phyloP scores from a whole-genome alignment of 1,140 invertebrate genomes.

The Steinernema feltiae region DNA sequence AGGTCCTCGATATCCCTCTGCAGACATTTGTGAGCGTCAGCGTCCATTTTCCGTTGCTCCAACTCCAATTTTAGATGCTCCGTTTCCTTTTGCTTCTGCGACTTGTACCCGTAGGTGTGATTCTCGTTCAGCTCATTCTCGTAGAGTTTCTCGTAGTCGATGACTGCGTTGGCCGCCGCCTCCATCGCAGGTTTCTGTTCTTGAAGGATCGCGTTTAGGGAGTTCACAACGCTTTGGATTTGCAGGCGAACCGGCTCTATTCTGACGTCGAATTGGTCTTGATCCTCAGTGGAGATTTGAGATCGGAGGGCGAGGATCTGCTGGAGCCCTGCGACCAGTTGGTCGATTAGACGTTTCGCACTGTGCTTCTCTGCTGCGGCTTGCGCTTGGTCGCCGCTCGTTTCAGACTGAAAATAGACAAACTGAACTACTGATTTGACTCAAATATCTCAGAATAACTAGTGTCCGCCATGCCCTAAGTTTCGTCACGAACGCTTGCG shows the following conservation, averaged over 20 bases:
- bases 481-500: no score
- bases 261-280: constrained; percentile 27
- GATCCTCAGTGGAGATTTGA: constrained; percentile 12
- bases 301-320: constrained; percentile 25
- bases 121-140: constrained; percentile 6
- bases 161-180: no score
- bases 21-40: constrained; percentile 38
- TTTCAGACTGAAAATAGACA: constrained; percentile 7
- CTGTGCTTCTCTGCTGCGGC: not conserved
- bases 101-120: not conserved
- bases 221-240: constrained; percentile 3
- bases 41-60: constrained; percentile 32
- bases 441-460: no score
- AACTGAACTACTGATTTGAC: not conserved
- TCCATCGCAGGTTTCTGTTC: no score
- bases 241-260: constrained; percentile 34
- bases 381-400: not conserved
- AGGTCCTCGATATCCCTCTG: constrained; percentile 45
- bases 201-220: not conserved
- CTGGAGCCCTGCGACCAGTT: constrained; percentile 27
- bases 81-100: constrained; percentile 17
- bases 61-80: not conserved
- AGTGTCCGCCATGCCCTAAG: no score
- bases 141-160: not conserved
- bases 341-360: constrained; percentile 22